Base-by-base conservation (phyloP, 2,797 vertebrate genomes). In the Takifugu rubripes region DNA sequence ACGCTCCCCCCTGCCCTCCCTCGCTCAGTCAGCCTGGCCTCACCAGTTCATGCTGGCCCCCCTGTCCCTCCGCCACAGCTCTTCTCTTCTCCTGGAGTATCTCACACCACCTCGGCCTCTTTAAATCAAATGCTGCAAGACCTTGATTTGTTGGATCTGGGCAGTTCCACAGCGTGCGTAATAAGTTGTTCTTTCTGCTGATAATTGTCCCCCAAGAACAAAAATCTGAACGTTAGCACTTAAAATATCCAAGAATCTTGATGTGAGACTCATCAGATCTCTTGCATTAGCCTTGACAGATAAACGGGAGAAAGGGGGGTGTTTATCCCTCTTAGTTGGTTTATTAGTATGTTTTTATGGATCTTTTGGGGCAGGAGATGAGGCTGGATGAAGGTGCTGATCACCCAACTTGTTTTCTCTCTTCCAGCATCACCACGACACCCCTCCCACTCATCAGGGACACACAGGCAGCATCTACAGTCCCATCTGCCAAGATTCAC, bases 81-180 rank as follows among this genome's bases (percentile, higher is more conserved):
- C 31, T 54, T 68, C 15, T 14, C 54, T 17, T 61, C 54, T 5
- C 26, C 69, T 8, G 64, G 16, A 55, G 11, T 21, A 0, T 55
- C 75, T 10, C 59, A 50, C 10, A 70, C 60, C 0, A 40, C 52
- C 8, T 70, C 68, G 1, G 15, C 61, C 49, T 72, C 79, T 31
- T 58, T 86, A 14, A 81, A 58, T 64, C 86, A 71, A 61, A 66
- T 74, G 47, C 63, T 89, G 6, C 87, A 90, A 62, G 93, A 93
- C 64, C 87, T 94, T 17, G 87, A 92, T 57, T 70, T 92, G 56
- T 55, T 96, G 45, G 93, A 92, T 68, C 36, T 40, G 11, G 10
- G 12, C 36, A 40, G 36, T 5, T 40, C 36, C 10, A 14, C 36
- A 40, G 36, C 36, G 36, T 40, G 36, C 36, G 36, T 40, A 40